Percentiles rank a stretch among this genome's conserved stretches.
Conservation (phyloP, 2,888 invertebrate species). For the Pterostichus niger region DNA sequence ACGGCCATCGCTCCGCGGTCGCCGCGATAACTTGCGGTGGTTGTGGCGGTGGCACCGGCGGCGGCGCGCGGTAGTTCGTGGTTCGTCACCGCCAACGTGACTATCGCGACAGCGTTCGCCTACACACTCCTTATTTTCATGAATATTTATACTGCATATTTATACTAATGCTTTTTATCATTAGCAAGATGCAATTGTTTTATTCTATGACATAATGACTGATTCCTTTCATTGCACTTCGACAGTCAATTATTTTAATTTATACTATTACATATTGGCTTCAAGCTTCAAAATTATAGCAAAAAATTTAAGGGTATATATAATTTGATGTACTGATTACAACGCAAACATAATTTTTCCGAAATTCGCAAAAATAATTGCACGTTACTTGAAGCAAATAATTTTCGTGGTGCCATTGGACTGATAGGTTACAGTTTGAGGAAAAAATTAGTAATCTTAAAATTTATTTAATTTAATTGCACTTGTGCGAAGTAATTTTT, state of each 20-base stretch:
- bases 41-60: no score
- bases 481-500: no score
- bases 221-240: constrained; percentile 4
- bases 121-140: constrained; percentile 28
- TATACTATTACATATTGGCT: not conserved
- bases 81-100: constrained; percentile 1
- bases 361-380: no score
- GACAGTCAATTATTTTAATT: not conserved
- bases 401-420: no score
- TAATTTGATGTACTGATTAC: no score
- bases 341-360: no score
- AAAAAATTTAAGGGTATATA: no score
- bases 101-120: not conserved
- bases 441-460: no score
- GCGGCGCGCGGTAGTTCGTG: not conserved
- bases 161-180: constrained; percentile 55
- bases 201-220: not conserved
- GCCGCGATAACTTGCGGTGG: not conserved
- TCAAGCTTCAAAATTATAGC: no score
- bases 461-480: no score
- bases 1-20: not conserved
- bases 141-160: constrained; percentile 46
- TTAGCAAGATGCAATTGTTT: constrained; percentile 45
- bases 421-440: no score
- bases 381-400: no score